A percentile compares a stretch with the other conserved stretches of the same genome.
These are phyloP conservation scores for Ceratitis capitata DNA, from an alignment of 1,140 invertebrate species.

Conservation along the genomic window DNA sequence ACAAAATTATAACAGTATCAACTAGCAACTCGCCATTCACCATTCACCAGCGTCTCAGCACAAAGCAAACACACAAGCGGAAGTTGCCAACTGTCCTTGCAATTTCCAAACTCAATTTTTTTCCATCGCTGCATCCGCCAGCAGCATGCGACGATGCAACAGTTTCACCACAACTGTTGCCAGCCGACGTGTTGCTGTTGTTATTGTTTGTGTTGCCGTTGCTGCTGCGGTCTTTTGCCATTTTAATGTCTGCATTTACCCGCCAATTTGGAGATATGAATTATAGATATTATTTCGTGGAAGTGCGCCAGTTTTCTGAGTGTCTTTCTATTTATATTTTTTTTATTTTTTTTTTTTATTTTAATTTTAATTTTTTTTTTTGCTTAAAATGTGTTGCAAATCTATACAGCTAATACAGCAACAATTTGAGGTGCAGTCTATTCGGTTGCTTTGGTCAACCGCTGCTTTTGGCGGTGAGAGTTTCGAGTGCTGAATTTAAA, in stretches of 20 bases:
- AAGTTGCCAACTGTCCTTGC: slow-evolving; percentile 36
- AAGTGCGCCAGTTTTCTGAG: slow-evolving; percentile 1
- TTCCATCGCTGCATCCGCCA: neutral
- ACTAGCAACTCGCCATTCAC: neutral
- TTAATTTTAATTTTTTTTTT: neutral
- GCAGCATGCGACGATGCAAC: neutral
- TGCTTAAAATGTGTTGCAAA: neutral
- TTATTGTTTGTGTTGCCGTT: neutral
- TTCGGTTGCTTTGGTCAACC: neutral
- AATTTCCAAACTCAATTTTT: neutral
- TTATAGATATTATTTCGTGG: slow-evolving; percentile 21
- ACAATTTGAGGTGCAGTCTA: neutral
- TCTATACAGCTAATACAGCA: neutral
- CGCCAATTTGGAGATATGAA: slow-evolving; percentile 27
- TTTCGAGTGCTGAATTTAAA: neutral
- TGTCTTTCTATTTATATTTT: too few species aligned
- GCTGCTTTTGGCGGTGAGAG: neutral
- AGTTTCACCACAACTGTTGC: neutral
- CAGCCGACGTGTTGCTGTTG: neutral
- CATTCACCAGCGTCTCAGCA: neutral
- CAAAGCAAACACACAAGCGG: neutral
- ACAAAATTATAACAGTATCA: neutral
- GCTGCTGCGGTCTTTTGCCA: slow-evolving; percentile 6
- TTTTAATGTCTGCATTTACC: slow-evolving; percentile 25
- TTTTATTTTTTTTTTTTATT: neutral